These are phyloP conservation scores for Epirrhoe tristata DNA, from an alignment of 2,888 invertebrate genomes.

Conservation along the genomic window DNA sequence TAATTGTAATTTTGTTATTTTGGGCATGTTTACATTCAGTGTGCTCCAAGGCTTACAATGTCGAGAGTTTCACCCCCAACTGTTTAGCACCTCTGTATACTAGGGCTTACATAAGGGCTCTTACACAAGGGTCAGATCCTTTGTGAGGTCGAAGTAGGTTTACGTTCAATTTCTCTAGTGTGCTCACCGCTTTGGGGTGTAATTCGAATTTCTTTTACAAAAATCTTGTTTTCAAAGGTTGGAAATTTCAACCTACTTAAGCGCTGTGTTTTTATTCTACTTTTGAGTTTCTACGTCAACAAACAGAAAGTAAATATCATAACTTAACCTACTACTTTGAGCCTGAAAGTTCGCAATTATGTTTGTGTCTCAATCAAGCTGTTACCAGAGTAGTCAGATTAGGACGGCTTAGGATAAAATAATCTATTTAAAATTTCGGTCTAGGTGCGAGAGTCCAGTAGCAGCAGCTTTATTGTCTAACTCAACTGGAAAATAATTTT, in stretches of 20 bases:
- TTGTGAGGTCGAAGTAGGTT: slow-evolving; percentile 53
- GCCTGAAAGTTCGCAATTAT: too few relatives aligned
- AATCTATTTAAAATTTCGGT: too few relatives aligned
- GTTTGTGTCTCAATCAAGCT: too few relatives aligned
- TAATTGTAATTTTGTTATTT: not conserved
- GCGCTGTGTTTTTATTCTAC: not conserved
- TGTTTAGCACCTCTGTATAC: slow-evolving; percentile 68
- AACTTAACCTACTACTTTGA: too few relatives aligned
- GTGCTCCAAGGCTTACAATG: slow-evolving; percentile 17
- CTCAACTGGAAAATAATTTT: too few relatives aligned
- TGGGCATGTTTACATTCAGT: slow-evolving; percentile 21
- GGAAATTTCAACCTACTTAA: not conserved
- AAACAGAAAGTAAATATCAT: too few relatives aligned
- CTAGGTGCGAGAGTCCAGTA: too few relatives aligned
- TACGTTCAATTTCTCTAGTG: slow-evolving; percentile 55
- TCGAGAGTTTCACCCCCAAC: slow-evolving; percentile 51
- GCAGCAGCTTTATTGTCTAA: too few relatives aligned
- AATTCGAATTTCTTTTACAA: slow-evolving; percentile 34
- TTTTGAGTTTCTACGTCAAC: not conserved
- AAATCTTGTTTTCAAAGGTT: slow-evolving; percentile 4
- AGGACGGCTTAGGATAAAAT: too few relatives aligned
- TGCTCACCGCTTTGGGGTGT: slow-evolving; percentile 32
- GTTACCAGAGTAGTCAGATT: too few relatives aligned
- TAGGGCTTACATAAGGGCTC: slow-evolving; percentile 58
- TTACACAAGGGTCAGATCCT: slow-evolving; percentile 55